Evolutionary conservation across 2,888 invertebrate species (phyloP), one percentile per base, ranked within the genome.

Genomic region (Catocala fraxini): DNA sequence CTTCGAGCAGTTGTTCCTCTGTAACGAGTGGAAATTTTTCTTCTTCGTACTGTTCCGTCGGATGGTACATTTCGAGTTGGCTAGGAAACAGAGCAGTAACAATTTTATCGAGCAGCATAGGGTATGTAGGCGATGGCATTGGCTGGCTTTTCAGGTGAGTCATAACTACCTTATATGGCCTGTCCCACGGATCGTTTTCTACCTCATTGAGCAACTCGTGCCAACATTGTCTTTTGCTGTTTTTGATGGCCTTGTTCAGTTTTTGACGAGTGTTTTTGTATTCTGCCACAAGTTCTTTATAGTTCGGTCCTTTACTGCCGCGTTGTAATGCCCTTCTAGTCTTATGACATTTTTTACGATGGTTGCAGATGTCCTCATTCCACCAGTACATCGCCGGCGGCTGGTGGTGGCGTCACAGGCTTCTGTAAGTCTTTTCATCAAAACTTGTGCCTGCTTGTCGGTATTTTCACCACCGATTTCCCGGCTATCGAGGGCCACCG

Each of bases 211-310:
- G 49, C 25, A 25, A 25, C 25, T 25, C 49, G 15, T 25, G 4
- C 25, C 11, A 25, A 25, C 15, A 49, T 10, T 13, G 34, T n/a
- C 13, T 51, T 51, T 51, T 51, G 51, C 51, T 54, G 13, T 54
- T 42, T 43, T 54, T 54, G 7, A 54, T 54, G 43, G 54, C 54
- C n/a, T 42, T 54, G 13, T 54, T 54, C 7, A 54, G 43, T 54
- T 43, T 11, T 33, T 25, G 54, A 9, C 54, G 54, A 25, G 54
- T 43, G 11, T 42, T 43, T 43, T 54, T 54, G 45, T 54, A 54
- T 7, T 54, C 54, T 43, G 54, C 54, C 43, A 41, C 42, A 4
- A 54, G 42, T 33, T 54, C 43, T 33, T 11, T 35, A 54, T 12
- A 43, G 42, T 54, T 43, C n/a, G 54, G 42, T 54, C 13, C 12